phyloP scores from a whole-genome alignment of 2,888 invertebrate genomes.

The Xestia rhomboidea region DNA sequence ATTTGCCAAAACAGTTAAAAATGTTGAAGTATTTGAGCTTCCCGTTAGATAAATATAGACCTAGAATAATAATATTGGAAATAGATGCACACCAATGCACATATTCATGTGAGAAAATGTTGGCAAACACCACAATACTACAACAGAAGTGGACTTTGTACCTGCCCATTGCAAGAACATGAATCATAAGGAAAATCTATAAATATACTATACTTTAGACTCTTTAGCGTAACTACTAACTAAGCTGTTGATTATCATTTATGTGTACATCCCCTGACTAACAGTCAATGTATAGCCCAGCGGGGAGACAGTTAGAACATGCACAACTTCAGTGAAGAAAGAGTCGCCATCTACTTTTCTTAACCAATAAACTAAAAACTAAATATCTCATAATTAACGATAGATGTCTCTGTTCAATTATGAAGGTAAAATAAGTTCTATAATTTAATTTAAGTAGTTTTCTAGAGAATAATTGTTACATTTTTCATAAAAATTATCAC shows the following conservation, averaged over 20 bases:
- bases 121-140: constrained; percentile 35
- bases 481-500: too few species aligned
- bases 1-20: neutral
- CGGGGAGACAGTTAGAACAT: too few species aligned
- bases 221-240: neutral
- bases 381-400: too few species aligned
- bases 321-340: too few species aligned
- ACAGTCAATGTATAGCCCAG: neutral
- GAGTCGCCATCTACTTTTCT: too few species aligned
- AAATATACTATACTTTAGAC: neutral
- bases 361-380: too few species aligned
- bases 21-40: neutral
- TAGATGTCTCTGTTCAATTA: too few species aligned
- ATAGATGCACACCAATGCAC: too few species aligned
- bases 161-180: constrained; percentile 11
- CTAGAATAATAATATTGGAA: neutral
- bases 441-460: too few species aligned
- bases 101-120: too few species aligned
- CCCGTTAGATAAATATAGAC: neutral
- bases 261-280: neutral
- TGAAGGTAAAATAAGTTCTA: too few species aligned
- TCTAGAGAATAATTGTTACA: too few species aligned
- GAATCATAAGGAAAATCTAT: constrained; percentile 24
- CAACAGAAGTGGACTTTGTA: constrained; percentile 34
- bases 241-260: neutral